A percentile compares a stretch with the other conserved stretches of the same genome.
phyloP scores from a whole-genome alignment of 2,113 vertebrate genomes.

The Hyperoodon ampullatus region DNA sequence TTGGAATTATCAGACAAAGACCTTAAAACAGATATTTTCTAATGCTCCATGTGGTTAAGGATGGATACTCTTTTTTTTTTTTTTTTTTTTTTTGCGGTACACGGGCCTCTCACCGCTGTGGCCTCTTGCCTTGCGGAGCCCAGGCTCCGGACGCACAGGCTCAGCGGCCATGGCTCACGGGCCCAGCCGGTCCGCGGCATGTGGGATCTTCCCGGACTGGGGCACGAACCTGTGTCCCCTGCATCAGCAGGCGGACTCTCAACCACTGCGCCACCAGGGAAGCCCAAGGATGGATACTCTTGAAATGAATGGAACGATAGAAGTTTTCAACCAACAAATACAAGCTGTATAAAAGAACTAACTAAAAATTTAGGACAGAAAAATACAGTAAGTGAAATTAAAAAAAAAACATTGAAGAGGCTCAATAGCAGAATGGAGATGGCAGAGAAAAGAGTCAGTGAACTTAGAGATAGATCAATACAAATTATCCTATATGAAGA shows the following conservation, averaged over 20 bases:
- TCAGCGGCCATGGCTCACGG: too few species aligned
- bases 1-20: background rate
- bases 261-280: too few species aligned
- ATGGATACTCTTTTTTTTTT: too few species aligned
- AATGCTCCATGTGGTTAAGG: background rate
- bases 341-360: background rate
- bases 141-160: too few species aligned
- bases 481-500: background rate
- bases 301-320: background rate
- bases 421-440: background rate
- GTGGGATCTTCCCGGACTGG: too few species aligned
- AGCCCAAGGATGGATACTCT: background rate
- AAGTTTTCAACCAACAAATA: background rate
- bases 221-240: too few species aligned
- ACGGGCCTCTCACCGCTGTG: too few species aligned
- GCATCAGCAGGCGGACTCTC: too few species aligned
- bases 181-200: too few species aligned
- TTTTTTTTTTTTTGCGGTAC: too few species aligned
- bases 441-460: background rate
- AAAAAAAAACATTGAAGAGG: background rate
- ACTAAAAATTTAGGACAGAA: background rate
- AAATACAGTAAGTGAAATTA: background rate
- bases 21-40: background rate
- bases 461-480: background rate
- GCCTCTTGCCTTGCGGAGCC: too few species aligned